These are phyloP conservation scores for Pristionchus entomophagus DNA, from an alignment of 2,888 invertebrate genomes.

Conservation along the genomic window DNA sequence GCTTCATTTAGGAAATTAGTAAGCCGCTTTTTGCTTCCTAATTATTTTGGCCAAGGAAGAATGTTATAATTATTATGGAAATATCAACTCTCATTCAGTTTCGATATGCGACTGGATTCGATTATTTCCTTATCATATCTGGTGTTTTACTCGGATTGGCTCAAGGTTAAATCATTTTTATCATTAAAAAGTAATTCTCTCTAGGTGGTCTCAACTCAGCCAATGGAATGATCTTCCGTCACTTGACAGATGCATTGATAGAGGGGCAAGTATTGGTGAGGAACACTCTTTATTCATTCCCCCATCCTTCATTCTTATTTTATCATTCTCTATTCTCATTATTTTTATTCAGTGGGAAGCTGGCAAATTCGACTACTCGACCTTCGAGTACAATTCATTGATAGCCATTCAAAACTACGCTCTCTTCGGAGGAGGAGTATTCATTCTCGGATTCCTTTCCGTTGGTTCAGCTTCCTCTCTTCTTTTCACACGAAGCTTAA, in stretches of 20 bases:
- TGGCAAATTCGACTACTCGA: constrained; percentile 51
- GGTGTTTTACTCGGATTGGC: constrained; percentile 48
- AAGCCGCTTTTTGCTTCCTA: background rate
- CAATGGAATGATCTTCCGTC: constrained; percentile 50
- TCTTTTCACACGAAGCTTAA: too few relatives aligned
- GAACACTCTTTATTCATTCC: background rate
- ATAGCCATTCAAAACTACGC: constrained; percentile 56
- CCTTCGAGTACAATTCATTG: constrained; percentile 54
- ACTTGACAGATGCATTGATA: constrained; percentile 56
- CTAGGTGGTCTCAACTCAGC: constrained; percentile 41
- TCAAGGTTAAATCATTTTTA: constrained; percentile 47
- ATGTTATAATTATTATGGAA: background rate
- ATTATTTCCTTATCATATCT: constrained; percentile 50
- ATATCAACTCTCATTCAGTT: constrained; percentile 51
- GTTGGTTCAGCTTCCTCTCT: constrained; percentile 48
- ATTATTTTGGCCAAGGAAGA: background rate
- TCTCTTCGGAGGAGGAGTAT: constrained; percentile 54
- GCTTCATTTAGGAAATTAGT: constrained; percentile 30
- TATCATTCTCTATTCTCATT: background rate
- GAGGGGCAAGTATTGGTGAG: constrained; percentile 51
- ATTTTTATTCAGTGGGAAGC: constrained; percentile 53
- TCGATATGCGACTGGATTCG: constrained; percentile 54
- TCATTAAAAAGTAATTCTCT: background rate
- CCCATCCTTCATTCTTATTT: background rate
- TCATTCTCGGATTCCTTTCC: constrained; percentile 57